A percentile compares a stretch with the other conserved stretches of the same genome.
phyloP scores from a whole-genome alignment of 35 echinoderm and acorn worm genomes.

The Diadema setosum region DNA sequence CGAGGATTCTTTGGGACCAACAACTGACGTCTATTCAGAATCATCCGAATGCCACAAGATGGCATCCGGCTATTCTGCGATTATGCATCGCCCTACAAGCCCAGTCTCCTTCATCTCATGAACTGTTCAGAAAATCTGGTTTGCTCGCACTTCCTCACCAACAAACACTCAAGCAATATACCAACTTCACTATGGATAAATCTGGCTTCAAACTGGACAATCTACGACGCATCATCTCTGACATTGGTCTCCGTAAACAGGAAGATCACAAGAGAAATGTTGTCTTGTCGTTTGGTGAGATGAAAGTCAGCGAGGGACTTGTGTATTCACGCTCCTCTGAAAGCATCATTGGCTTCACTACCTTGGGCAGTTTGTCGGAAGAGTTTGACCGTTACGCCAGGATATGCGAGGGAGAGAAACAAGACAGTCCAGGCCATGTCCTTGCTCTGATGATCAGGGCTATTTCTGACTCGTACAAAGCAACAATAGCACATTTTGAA shows the following conservation, averaged over 20 bases:
- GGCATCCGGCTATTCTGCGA: constrained; percentile 66
- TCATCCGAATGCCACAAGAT: constrained; percentile 40
- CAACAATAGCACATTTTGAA: constrained; percentile 22
- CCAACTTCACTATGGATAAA: background rate
- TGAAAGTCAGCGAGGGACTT: constrained; percentile 51
- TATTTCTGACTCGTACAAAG: background rate
- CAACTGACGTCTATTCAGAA: background rate
- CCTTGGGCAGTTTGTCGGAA: background rate
- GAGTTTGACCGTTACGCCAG: background rate
- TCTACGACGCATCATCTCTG: background rate
- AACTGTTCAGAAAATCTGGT: constrained; percentile 17
- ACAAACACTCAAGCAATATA: constrained; percentile 49
- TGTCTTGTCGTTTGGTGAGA: constrained; percentile 27
- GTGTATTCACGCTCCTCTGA: constrained; percentile 7
- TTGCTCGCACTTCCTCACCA: constrained; percentile 43
- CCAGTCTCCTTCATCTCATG: constrained; percentile 40
- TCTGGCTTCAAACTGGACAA: background rate
- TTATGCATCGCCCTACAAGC: constrained; percentile 60
- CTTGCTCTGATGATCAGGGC: constrained; percentile 45
- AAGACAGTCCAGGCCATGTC: background rate
- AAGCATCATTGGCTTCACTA: background rate
- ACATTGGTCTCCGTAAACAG: background rate
- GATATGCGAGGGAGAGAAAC: background rate
- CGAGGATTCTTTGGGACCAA: background rate
- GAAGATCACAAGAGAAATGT: constrained; percentile 39